A percentile compares a stretch with the other conserved stretches of the same genome.
These are phyloP conservation scores for Pilophorus perplexus DNA, from an alignment of 2,888 invertebrate genomes.

Conservation along the genomic window DNA sequence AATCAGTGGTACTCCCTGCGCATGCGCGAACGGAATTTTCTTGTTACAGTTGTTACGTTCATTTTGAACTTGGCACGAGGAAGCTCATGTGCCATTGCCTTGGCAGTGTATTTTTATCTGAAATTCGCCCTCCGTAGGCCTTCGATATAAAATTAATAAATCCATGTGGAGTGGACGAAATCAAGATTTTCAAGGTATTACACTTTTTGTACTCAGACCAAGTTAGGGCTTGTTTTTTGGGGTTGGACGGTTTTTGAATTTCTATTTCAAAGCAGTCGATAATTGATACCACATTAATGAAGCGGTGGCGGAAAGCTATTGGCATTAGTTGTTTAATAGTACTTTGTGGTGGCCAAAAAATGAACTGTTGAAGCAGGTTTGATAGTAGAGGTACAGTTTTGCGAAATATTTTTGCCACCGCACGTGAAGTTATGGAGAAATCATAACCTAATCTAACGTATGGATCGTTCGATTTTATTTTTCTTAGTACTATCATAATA, in stretches of 20 bases:
- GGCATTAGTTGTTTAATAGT: slow-evolving; percentile 10
- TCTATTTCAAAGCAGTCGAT: slow-evolving; percentile 50
- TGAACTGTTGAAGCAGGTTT: slow-evolving; percentile 33
- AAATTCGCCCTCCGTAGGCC: slow-evolving; percentile 51
- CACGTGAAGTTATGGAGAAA: slow-evolving; percentile 16
- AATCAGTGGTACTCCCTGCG: no score
- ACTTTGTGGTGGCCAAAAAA: slow-evolving; percentile 30
- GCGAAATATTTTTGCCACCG: slow-evolving; percentile 8
- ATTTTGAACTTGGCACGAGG: no score
- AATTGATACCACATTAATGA: slow-evolving; percentile 46
- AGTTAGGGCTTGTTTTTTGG: slow-evolving; percentile 48
- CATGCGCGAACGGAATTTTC: no score
- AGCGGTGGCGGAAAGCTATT: slow-evolving; percentile 37
- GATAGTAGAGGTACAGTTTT: slow-evolving; percentile 13
- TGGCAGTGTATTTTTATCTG: no score
- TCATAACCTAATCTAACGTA: slow-evolving; percentile 19
- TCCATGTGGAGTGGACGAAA: slow-evolving; percentile 50
- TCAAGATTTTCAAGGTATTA: slow-evolving; percentile 51
- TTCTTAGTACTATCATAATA: slow-evolving; percentile 29
- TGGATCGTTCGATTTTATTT: slow-evolving; percentile 29
- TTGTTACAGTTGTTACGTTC: no score
- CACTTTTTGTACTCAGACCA: slow-evolving; percentile 51
- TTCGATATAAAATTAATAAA: slow-evolving; percentile 51
- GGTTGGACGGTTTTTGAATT: slow-evolving; percentile 49
- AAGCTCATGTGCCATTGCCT: no score